A percentile compares a stretch with the other conserved stretches of the same genome.
These are phyloP conservation scores for Sebastes cheni DNA, from an alignment of 2,797 vertebrate genomes.

Conservation along the genomic window DNA sequence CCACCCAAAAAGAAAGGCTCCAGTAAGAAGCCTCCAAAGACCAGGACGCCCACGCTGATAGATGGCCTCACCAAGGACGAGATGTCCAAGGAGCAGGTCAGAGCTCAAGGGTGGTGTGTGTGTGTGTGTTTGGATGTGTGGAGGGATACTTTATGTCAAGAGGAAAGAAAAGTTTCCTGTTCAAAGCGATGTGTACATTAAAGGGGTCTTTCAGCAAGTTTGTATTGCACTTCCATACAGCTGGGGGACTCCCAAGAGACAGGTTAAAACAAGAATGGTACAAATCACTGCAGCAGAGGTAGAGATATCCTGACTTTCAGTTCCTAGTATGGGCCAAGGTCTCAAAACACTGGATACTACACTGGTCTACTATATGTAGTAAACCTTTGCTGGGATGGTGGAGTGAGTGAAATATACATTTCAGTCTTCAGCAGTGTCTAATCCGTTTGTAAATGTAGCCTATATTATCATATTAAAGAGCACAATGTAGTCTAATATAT, in stretches of 20 bases:
- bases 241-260: not conserved
- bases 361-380: no score
- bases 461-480: no score
- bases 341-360: not conserved
- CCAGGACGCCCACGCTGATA: not conserved
- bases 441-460: no score
- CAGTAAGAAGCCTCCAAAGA: not conserved
- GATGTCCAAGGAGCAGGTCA: conserved; percentile 2
- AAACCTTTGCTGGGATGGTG: no score
- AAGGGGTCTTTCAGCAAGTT: not conserved
- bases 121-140: not conserved
- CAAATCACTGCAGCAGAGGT: not conserved
- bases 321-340: not conserved
- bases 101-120: not conserved
- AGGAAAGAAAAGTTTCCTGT: not conserved
- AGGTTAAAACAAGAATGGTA: not conserved
- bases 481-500: no score
- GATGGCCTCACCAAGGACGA: not conserved
- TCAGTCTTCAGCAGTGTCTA: no score
- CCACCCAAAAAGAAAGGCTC: conserved; percentile 65
- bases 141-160: not conserved
- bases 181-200: not conserved
- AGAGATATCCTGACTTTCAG: no score
- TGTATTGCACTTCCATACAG: not conserved
- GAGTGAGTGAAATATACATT: no score